Percentiles rank a stretch among this genome's conserved stretches.
phyloP scores from a whole-genome alignment of 53 echinoderm and acorn worm species.

The Actinopyga echinites region DNA sequence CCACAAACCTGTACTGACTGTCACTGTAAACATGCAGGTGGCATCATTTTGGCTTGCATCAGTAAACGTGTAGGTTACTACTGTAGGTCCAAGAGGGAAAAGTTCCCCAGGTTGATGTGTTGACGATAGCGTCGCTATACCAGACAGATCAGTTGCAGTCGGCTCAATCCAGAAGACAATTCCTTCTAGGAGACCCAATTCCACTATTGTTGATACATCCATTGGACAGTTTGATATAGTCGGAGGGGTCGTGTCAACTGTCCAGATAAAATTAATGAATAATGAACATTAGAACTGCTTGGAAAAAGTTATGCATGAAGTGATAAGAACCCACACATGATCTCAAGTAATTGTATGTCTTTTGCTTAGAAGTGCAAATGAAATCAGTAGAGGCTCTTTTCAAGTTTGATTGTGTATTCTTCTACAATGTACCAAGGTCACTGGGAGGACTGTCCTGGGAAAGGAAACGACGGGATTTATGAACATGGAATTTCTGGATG shows the following conservation, averaged over 20 bases:
- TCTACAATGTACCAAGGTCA: too few species aligned
- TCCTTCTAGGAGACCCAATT: background rate
- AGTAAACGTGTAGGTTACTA: slow-evolving; percentile 19
- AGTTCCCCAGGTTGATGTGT: slow-evolving; percentile 8
- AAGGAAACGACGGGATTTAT: too few species aligned
- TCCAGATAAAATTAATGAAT: background rate
- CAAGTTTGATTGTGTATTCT: too few species aligned
- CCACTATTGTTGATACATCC: background rate
- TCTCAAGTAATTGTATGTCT: too few species aligned
- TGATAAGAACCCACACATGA: too few species aligned
- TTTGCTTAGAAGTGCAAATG: too few species aligned
- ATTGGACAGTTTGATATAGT: slow-evolving; percentile 17
- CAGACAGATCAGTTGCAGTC: slow-evolving; percentile 19
- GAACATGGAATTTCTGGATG: too few species aligned
- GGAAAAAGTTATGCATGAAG: too few species aligned
- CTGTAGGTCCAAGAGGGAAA: slow-evolving; percentile 32
- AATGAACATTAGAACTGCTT: too few species aligned
- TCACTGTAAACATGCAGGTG: slow-evolving; percentile 24
- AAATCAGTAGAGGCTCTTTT: too few species aligned
- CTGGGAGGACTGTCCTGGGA: too few species aligned
- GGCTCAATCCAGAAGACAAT: slow-evolving; percentile 9
- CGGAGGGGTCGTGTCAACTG: slow-evolving; percentile 26
- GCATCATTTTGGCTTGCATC: slow-evolving; percentile 36
- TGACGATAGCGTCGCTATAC: background rate
- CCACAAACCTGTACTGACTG: background rate